Evolutionary conservation across 2,888 invertebrate genomes (phyloP).

Genomic region (Erebia aethiops): DNA sequence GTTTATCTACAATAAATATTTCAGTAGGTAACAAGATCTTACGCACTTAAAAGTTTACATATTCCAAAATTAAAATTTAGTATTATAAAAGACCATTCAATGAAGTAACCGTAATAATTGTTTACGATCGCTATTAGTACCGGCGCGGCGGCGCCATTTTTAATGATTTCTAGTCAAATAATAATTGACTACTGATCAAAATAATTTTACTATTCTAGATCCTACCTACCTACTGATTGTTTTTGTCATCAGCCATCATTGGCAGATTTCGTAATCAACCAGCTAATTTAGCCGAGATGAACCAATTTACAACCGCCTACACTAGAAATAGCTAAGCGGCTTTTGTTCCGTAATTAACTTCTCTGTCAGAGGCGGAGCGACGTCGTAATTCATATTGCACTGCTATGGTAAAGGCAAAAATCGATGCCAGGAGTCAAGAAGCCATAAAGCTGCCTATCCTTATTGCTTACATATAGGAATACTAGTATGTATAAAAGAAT

Average conservation of each 20-base stretch:
- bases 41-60: too few species aligned
- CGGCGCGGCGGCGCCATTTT: too few species aligned
- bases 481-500: too few species aligned
- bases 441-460: not conserved
- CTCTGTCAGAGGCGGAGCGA: not conserved
- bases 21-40: too few species aligned
- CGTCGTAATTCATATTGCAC: not conserved
- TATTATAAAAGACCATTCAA: too few species aligned
- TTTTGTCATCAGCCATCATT: not conserved
- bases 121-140: too few species aligned
- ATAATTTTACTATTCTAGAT: too few species aligned
- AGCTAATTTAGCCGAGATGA: not conserved
- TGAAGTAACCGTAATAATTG: too few species aligned
- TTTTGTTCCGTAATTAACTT: conserved; percentile 8
- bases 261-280: not conserved
- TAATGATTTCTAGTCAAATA: too few species aligned
- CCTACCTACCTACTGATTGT: not conserved
- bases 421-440: not conserved
- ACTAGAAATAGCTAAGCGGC: not conserved
- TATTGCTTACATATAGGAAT: not conserved
- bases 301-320: not conserved
- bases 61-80: too few species aligned
- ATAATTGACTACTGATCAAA: too few species aligned
- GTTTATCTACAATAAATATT: too few species aligned
- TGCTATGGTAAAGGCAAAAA: not conserved